These are phyloP conservation scores for Neoniphon sammara DNA, from an alignment of 2,797 vertebrate genomes.

Conservation along the genomic window DNA sequence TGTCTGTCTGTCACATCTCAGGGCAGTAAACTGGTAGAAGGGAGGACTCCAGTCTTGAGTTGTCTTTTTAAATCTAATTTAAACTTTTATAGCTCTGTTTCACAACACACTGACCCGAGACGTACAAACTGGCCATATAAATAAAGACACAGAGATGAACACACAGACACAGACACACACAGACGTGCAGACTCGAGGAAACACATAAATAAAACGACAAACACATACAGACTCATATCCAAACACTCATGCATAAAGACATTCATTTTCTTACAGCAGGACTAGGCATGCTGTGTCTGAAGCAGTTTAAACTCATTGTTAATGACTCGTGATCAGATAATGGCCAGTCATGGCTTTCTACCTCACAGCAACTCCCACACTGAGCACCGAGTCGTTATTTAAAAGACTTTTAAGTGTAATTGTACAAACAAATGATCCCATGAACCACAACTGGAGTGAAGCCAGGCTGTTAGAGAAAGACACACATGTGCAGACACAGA, in stretches of 20 bases:
- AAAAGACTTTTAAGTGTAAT: conserved; percentile 29
- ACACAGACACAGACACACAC: not conserved
- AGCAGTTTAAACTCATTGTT: conserved; percentile 17
- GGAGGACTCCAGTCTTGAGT: conserved; percentile 27
- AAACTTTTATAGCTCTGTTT: conserved; percentile 61
- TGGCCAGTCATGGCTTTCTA: not conserved
- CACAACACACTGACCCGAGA: conserved; percentile 30
- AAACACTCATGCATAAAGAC: not conserved
- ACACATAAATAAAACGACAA: not conserved
- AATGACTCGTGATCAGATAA: conserved; percentile 39
- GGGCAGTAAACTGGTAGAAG: conserved; percentile 60
- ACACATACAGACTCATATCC: not conserved
- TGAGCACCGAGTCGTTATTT: not conserved
- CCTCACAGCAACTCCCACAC: conserved; percentile 21
- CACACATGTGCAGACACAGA: not conserved
- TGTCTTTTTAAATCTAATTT: conserved; percentile 68
- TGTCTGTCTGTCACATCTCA: conserved; percentile 23
- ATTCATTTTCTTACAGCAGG: not conserved
- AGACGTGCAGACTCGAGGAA: not conserved
- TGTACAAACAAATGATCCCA: conserved; percentile 45
- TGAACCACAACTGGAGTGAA: not conserved
- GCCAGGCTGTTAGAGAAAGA: conserved; percentile 17
- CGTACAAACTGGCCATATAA: conserved; percentile 26
- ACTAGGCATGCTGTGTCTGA: conserved; percentile 3
- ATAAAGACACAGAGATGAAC: conserved; percentile 3